These are phyloP conservation scores for Cybosia mesomella DNA, from an alignment of 2,888 invertebrate species.

Conservation along the genomic window DNA sequence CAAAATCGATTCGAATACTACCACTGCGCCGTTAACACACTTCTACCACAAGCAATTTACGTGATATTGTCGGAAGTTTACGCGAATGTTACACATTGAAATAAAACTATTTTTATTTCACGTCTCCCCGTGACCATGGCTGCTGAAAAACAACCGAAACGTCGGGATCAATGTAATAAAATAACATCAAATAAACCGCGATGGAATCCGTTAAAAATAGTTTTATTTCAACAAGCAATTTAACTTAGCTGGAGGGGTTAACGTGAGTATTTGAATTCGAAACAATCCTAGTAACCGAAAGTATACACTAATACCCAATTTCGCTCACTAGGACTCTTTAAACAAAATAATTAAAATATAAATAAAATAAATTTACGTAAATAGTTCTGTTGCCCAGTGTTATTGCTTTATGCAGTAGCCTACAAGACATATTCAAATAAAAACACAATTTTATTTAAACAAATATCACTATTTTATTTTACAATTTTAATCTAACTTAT, in stretches of 20 bases:
- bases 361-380: background rate
- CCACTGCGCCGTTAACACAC: background rate
- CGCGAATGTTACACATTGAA: too few relatives aligned
- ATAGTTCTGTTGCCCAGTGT: background rate
- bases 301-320: background rate
- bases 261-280: background rate
- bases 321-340: background rate
- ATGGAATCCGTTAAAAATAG: too few relatives aligned
- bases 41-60: too few relatives aligned
- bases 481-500: conserved; percentile 71
- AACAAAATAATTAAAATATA: background rate
- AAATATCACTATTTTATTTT: conserved; percentile 73
- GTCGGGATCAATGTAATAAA: too few relatives aligned
- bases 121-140: too few relatives aligned
- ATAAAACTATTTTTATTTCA: too few relatives aligned
- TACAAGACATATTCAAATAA: conserved; percentile 14
- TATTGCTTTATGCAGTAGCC: background rate
- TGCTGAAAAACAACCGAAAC: too few relatives aligned
- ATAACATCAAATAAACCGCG: too few relatives aligned
- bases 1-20: background rate
- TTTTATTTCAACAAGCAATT: too few relatives aligned
- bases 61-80: too few relatives aligned
- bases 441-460: conserved; percentile 43
- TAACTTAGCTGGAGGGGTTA: background rate
- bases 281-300: too few relatives aligned